Evolutionary conservation across 2,797 vertebrate species (phyloP).

Genomic region (Sebastes iracundus): DNA sequence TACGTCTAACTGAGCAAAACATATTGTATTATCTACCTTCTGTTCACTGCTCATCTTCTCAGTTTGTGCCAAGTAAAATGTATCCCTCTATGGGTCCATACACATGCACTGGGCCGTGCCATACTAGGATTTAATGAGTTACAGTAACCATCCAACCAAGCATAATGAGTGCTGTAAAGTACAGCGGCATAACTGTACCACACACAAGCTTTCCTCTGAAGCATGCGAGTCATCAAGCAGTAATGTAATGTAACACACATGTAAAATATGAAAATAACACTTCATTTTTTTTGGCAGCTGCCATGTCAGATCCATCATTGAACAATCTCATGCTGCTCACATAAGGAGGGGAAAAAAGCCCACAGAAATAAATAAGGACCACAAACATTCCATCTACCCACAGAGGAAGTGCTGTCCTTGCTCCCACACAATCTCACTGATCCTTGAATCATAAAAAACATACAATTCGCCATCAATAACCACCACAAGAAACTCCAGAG

Average conservation of each 20-base stretch:
- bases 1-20: neutral
- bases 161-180: constrained; percentile 45
- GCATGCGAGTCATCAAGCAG: neutral
- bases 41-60: constrained; percentile 7
- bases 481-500: constrained; percentile 46
- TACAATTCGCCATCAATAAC: constrained; percentile 39
- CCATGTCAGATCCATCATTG: constrained; percentile 17
- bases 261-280: neutral
- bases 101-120: constrained; percentile 30
- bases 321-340: neutral
- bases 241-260: neutral
- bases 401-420: constrained; percentile 35
- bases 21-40: neutral
- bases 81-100: constrained; percentile 12
- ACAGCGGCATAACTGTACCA: neutral
- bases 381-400: constrained; percentile 27
- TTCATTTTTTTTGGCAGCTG: neutral
- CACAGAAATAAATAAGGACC: neutral
- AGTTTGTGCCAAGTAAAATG: neutral
- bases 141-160: constrained; percentile 43
- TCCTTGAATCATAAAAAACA: constrained; percentile 55
- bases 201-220: constrained; percentile 2
- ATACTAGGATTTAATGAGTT: constrained; percentile 58
- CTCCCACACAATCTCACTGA: constrained; percentile 39
- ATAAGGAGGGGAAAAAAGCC: neutral